Base-by-base conservation (phyloP, 2,888 invertebrate species). In the Hyposoter didymator region DNA sequence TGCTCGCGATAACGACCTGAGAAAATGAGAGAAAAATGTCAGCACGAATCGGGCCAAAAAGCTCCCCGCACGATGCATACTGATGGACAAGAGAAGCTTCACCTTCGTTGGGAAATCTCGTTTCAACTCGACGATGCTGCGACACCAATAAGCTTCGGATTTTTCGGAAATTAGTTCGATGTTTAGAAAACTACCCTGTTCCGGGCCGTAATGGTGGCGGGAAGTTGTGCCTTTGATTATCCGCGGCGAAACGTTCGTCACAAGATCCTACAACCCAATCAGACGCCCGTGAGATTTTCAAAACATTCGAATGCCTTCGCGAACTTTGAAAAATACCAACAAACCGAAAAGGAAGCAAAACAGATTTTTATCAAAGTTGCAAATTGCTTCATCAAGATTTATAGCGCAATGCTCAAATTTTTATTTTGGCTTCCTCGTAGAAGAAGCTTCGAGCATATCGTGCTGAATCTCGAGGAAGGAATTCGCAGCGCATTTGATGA, bases 81-180 rank as follows among this genome's bases (percentile, higher is more conserved):
- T 28, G 28, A 28, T 1, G 28, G 7, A 12, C 12, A 43, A 22
- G 5, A 2, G 2, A 19, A 39, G 22, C 8, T 70, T 78, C 91
- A 97, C 98, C 95, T 98, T 98, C 14, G 95, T 95, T 0, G 99
- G 99, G 91, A 99, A 99, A 93, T 99, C 99, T 64, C 94, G 94
- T 93, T 99, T 99, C 45, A 99, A 94, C 92, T 99, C 99, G 0
- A 94, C 95, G 67, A 99, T 96, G 89, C 98, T 97, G 87, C 95
- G 95, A 89, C 98, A 96, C 99, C 99, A 99, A 94, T 99, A 99
- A 17, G 96, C 97, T 17, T 96, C 97, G 32, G 97, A 97, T 94
- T 99, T 99, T 94, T 99, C 99, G 0, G 99, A 99, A 92, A 99
- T 99, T 19, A 99, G 95, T 94, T 99, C 99, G 89, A 99, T 99